phyloP scores from a whole-genome alignment of 2,113 vertebrate genomes.

The Etheostoma spectabile region DNA sequence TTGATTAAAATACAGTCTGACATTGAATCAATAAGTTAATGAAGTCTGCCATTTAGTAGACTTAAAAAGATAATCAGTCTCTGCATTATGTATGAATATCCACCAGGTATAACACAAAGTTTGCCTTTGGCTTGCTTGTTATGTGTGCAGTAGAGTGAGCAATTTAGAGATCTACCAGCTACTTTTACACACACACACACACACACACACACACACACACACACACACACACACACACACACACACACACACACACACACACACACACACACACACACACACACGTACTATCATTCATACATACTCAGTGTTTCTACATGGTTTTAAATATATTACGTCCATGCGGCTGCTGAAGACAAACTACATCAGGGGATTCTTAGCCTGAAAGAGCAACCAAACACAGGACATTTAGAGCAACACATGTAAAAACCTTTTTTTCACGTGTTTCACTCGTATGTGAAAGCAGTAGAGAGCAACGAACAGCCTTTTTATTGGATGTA shows the following conservation, averaged over 20 bases:
- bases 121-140: constrained; percentile 22
- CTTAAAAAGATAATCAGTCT: background rate
- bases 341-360: background rate
- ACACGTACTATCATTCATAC: background rate
- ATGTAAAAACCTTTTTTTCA: background rate
- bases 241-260: background rate
- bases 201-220: constrained; percentile 1
- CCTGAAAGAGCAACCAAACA: background rate
- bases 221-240: background rate
- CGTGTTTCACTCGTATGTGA: background rate
- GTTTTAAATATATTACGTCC: background rate
- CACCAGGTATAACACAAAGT: background rate
- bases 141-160: constrained; percentile 27
- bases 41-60: constrained; percentile 1
- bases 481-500: background rate
- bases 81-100: constrained; percentile 52
- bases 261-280: background rate
- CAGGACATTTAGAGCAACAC: background rate
- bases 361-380: background rate
- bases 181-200: background rate
- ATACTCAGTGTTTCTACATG: constrained; percentile 5
- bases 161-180: constrained; percentile 19
- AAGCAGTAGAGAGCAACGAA: background rate
- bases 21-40: constrained; percentile 28
- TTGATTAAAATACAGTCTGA: constrained; percentile 27